A percentile compares a stretch with the other conserved stretches of the same genome.
phyloP scores from a whole-genome alignment of 92 coral and sea anemone species.

The Virgularia gustaviana region DNA sequence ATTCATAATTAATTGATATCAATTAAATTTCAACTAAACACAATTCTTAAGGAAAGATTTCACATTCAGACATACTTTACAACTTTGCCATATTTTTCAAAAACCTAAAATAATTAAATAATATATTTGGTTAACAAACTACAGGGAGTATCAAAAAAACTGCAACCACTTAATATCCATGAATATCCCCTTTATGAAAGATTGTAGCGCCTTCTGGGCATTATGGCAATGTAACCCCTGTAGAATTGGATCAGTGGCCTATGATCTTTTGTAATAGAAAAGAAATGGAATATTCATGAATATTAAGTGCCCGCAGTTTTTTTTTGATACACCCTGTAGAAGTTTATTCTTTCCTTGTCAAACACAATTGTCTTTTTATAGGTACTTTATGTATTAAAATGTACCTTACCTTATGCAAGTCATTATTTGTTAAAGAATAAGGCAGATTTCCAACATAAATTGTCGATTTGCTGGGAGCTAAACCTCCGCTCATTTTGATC shows the following conservation, averaged over 20 bases:
- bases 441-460: constrained; percentile 96
- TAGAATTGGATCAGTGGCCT: not conserved
- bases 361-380: no score
- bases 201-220: no score
- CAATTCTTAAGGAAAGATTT: not conserved
- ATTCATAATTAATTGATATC: not conserved
- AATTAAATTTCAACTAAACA: not conserved
- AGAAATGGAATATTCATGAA: no score
- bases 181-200: no score
- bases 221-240: no score
- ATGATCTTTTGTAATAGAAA: no score
- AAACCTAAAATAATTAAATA: constrained; percentile 57
- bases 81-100: constrained; percentile 95
- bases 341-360: no score
- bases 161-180: not conserved
- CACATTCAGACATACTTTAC: constrained; percentile 98
- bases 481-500: constrained; percentile 80
- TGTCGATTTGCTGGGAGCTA: constrained; percentile 97
- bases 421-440: constrained; percentile 91
- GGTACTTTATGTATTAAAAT: no score
- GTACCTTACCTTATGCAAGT: constrained; percentile 90
- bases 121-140: not conserved
- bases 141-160: not conserved
- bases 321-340: no score
- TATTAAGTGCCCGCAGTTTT: no score